Percentiles rank a stretch among this genome's conserved stretches.
These are phyloP conservation scores for Sciurus niger DNA, from an alignment of 2,113 vertebrate genomes.

Conservation along the genomic window DNA sequence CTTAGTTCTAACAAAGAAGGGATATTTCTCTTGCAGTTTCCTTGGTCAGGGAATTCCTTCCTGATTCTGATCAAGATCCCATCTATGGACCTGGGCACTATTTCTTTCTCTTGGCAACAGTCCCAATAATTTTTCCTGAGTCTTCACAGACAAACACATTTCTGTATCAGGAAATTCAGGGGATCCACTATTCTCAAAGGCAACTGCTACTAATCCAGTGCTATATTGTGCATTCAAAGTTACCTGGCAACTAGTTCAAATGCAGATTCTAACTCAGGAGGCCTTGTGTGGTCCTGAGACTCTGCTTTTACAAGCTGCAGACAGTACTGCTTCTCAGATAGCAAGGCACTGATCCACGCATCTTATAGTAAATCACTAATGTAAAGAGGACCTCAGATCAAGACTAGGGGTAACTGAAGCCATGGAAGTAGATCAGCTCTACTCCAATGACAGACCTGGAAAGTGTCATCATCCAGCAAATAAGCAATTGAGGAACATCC, in stretches of 20 bases:
- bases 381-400: background rate
- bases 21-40: background rate
- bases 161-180: background rate
- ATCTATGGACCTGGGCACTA: background rate
- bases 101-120: background rate
- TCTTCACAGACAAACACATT: background rate
- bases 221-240: background rate
- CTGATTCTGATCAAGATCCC: background rate
- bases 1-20: background rate
- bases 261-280: background rate
- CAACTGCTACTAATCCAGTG: background rate
- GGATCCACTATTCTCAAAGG: background rate
- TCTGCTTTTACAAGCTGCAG: background rate
- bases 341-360: background rate
- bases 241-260: background rate
- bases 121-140: background rate
- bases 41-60: slow-evolving; percentile 11
- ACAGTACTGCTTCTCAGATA: background rate
- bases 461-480: background rate
- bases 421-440: slow-evolving; percentile 10
- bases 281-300: background rate
- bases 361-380: background rate
- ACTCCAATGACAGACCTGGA: background rate
- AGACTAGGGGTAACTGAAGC: background rate
- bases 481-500: background rate